These are phyloP conservation scores for Leguminivora glycinivorella DNA, from an alignment of 1,140 invertebrate genomes.

Conservation along the genomic window DNA sequence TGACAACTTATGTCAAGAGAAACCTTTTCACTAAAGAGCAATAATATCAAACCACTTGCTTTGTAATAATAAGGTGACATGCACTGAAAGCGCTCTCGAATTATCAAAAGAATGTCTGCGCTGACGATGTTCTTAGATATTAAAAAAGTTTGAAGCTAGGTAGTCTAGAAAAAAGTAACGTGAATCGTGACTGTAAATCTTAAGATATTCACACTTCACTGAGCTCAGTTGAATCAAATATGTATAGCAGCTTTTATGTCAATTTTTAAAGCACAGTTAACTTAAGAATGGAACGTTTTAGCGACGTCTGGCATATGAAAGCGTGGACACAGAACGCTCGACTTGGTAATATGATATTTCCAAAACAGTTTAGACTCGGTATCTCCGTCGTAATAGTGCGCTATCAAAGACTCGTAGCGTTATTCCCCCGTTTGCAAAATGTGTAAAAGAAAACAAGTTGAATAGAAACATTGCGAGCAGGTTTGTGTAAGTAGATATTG, in stretches of 20 bases:
- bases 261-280: not conserved
- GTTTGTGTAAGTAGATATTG: constrained; percentile 36
- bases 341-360: not conserved
- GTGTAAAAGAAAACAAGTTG: constrained; percentile 26
- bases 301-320: not conserved
- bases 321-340: not conserved
- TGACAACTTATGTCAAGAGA: too few relatives aligned
- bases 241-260: not conserved
- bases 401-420: not conserved
- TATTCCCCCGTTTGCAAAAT: constrained; percentile 14
- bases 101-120: too few relatives aligned
- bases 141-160: not conserved
- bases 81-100: too few relatives aligned
- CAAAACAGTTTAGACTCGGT: not conserved
- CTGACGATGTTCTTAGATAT: not conserved
- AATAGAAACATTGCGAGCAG: constrained; percentile 19
- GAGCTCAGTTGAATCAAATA: not conserved
- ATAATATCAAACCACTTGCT: too few relatives aligned
- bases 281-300: not conserved
- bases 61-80: too few relatives aligned
- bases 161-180: not conserved
- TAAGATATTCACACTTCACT: not conserved
- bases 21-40: too few relatives aligned
- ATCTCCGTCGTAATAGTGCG: not conserved
- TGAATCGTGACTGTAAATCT: constrained; percentile 5